Percentiles rank a stretch among this genome's conserved stretches.
Conservation (phyloP, 2,888 invertebrate genomes). For the Zonitis immaculata region DNA sequence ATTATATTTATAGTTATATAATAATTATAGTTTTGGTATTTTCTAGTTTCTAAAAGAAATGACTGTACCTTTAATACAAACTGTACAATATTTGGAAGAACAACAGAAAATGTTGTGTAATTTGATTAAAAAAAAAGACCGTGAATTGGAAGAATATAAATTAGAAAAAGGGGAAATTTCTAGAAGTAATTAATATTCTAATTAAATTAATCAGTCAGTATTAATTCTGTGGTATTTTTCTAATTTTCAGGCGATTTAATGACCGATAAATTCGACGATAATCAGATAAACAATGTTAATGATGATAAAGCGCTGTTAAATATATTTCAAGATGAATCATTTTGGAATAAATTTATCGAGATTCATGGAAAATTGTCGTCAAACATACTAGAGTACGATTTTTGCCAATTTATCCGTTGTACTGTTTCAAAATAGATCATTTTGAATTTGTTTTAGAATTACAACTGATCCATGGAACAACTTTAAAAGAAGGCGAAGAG, state of each 20-base stretch:
- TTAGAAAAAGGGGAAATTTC: slow-evolving; percentile 50
- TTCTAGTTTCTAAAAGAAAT: slow-evolving; percentile 34
- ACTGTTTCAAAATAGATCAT: too few relatives aligned
- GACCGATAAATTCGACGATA: slow-evolving; percentile 40
- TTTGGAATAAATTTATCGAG: slow-evolving; percentile 28
- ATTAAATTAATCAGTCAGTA: too few relatives aligned
- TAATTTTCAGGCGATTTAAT: slow-evolving; percentile 36
- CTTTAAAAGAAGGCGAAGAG: slow-evolving; percentile 19
- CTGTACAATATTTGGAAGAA: slow-evolving; percentile 48
- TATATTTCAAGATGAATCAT: slow-evolving; percentile 27
- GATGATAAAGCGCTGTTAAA: slow-evolving; percentile 30
- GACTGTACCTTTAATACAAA: slow-evolving; percentile 45
- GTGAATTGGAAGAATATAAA: slow-evolving; percentile 54
- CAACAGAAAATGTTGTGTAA: slow-evolving; percentile 49
- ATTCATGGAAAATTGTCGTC: slow-evolving; percentile 24
- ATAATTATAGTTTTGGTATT: too few relatives aligned
- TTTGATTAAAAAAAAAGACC: slow-evolving; percentile 52
- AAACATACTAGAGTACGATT: not conserved
- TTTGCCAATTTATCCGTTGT: too few relatives aligned
- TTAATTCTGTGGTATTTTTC: too few relatives aligned
- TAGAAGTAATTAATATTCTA: slow-evolving; percentile 47
- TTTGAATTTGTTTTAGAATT: slow-evolving; percentile 24
- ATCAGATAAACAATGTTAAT: slow-evolving; percentile 12
- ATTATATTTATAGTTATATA: too few relatives aligned
- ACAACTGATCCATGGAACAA: slow-evolving; percentile 25